Conservation (phyloP, 2,113 vertebrate species). For the Aleadryas rufinucha region DNA sequence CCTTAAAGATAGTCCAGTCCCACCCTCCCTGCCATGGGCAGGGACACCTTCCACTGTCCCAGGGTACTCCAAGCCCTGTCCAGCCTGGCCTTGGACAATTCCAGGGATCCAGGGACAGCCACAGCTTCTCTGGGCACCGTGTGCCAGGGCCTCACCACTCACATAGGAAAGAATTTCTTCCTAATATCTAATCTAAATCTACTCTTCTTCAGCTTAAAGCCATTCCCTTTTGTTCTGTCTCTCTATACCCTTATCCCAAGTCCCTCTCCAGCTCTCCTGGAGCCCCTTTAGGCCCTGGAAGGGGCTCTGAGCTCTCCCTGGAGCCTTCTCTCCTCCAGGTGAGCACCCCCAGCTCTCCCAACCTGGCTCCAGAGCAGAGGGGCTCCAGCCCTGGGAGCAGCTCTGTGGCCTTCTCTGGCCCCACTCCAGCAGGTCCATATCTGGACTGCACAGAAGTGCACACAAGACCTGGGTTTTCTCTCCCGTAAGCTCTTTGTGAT, state of each 20-base stretch:
- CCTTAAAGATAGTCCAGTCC: accelerated
- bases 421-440: not conserved
- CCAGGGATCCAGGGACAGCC: not conserved
- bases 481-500: not conserved
- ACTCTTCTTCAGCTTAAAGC: not conserved
- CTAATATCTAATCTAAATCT: too few relatives aligned
- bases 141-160: not conserved
- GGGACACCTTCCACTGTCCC: not conserved
- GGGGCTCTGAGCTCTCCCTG: not conserved
- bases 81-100: not conserved
- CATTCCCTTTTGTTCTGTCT: not conserved
- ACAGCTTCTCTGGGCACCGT: not conserved
- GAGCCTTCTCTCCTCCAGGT: not conserved
- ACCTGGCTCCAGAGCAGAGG: not conserved
- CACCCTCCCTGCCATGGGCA: not conserved
- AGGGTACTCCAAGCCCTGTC: not conserved
- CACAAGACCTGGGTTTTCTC: not conserved
- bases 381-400: not conserved
- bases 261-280: not conserved
- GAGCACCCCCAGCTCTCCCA: not conserved
- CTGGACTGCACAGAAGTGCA: not conserved
- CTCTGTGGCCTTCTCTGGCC: not conserved
- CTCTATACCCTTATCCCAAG: not conserved
- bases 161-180: not conserved
- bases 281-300: not conserved